Evolutionary conservation across 2,888 invertebrate species (phyloP), one percentile per base, ranked within the genome.

Genomic region (Girardia tigrina): DNA sequence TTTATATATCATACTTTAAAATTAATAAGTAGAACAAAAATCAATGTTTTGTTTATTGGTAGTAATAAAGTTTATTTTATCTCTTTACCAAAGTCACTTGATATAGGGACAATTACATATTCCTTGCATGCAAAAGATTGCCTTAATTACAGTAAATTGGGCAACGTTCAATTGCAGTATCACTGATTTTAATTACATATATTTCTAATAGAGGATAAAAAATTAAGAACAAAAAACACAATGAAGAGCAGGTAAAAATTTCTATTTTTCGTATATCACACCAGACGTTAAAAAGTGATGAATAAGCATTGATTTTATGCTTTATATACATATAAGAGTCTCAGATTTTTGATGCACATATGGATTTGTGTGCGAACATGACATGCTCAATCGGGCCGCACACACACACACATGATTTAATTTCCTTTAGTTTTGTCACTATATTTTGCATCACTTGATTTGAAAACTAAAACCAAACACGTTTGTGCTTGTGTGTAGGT

Each of bases 271-370:
- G 56, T 12, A 12, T 56, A n/a, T n/a, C n/a, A n/a, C n/a, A 56
- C 56, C 56, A 56, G n/a, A 56, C 56, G n/a, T n/a, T 12, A 56
- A n/a, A n/a, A n/a, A 56, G n/a, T 56, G 56, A 56, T 56, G 56
- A 56, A 56, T 56, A 56, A 56, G 56, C 56, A 56, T 56, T 56
- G 56, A 56, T 56, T 56, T 56, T 56, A 56, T 56, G 56, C 56
- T 56, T 12, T 36, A 12, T 36, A 36, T 36, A 16, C 16, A 36
- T 36, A 8, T 36, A 56, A 20, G 56, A 56, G n/a, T 56, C 56
- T 36, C 56, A 56, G 56, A 12, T 8, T n/a, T n/a, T n/a, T 56
- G 56, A 56, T 56, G 56, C 56, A 56, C 56, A 56, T n/a, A 56
- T 4, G 56, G n/a, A 23, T n/a, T 56, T 56, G 56, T 56, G 56